These are phyloP conservation scores for Alentia gelatinosa DNA, from an alignment of 2,888 invertebrate species.

Conservation along the genomic window DNA sequence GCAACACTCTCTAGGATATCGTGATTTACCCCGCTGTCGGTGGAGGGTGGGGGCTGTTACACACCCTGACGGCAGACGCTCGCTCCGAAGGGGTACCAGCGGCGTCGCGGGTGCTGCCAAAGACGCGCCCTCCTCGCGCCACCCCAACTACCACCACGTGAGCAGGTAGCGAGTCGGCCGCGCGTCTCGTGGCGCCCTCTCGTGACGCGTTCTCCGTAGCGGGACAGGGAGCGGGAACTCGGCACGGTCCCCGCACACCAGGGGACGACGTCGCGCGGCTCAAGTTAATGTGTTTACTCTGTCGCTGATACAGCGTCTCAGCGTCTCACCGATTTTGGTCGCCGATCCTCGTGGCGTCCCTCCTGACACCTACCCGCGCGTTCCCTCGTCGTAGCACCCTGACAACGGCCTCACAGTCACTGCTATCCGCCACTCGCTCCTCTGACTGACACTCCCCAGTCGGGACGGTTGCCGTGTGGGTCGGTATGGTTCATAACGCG, in stretches of 20 bases:
- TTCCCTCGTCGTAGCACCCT: not conserved
- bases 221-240: too few relatives aligned
- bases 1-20: not conserved
- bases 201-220: too few relatives aligned
- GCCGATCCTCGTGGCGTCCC: not conserved
- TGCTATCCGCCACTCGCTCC: not conserved
- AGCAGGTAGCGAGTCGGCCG: too few relatives aligned
- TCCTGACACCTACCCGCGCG: not conserved
- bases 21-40: not conserved
- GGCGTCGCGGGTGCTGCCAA: too few relatives aligned
- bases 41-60: too few relatives aligned
- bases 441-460: not conserved
- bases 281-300: not conserved
- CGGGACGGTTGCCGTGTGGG: too few relatives aligned
- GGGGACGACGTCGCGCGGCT: not conserved
- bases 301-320: not conserved
- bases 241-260: too few relatives aligned
- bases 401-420: not conserved
- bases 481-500: constrained; percentile 21
- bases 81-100: too few relatives aligned
- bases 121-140: not conserved
- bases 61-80: too few relatives aligned
- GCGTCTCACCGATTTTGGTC: too few relatives aligned
- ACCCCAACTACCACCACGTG: not conserved
- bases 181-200: not conserved